A percentile compares a stretch with the other conserved stretches of the same genome.
Evolutionary conservation across 2,888 invertebrate genomes (phyloP).

Genomic region (Cyclophora albipunctata): DNA sequence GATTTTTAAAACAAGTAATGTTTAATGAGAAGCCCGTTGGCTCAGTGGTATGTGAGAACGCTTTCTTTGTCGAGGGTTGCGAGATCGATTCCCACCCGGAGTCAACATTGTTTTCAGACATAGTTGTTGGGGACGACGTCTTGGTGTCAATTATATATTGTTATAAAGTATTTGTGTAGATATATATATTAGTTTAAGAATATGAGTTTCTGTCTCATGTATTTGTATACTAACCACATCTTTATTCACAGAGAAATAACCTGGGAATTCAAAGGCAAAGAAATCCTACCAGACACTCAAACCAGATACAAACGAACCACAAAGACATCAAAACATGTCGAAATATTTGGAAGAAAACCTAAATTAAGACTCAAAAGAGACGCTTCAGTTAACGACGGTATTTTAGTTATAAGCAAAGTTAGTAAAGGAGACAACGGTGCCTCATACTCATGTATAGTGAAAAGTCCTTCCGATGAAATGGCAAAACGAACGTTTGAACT

Average conservation of each 20-base stretch:
- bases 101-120: no score
- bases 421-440: conserved; percentile 82
- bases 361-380: conserved; percentile 63
- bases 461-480: conserved; percentile 84
- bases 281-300: conserved; percentile 48
- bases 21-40: no score
- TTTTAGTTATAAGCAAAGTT: conserved; percentile 76
- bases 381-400: conserved; percentile 58
- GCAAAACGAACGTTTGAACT: conserved; percentile 83
- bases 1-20: no score
- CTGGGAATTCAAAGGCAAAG: conserved; percentile 69
- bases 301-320: conserved; percentile 50
- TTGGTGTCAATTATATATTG: no score
- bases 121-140: no score
- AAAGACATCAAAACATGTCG: conserved; percentile 49
- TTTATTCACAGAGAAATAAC: conserved; percentile 52
- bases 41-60: no score
- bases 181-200: no score
- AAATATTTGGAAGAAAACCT: conserved; percentile 66
- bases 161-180: no score
- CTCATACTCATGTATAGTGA: conserved; percentile 85
- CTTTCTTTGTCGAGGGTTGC: no score
- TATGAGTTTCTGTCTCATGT: no score
- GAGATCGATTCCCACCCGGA: no score
- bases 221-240: no score